These are phyloP conservation scores for Passer domesticus DNA, from an alignment of 2,113 vertebrate species.

Conservation along the genomic window DNA sequence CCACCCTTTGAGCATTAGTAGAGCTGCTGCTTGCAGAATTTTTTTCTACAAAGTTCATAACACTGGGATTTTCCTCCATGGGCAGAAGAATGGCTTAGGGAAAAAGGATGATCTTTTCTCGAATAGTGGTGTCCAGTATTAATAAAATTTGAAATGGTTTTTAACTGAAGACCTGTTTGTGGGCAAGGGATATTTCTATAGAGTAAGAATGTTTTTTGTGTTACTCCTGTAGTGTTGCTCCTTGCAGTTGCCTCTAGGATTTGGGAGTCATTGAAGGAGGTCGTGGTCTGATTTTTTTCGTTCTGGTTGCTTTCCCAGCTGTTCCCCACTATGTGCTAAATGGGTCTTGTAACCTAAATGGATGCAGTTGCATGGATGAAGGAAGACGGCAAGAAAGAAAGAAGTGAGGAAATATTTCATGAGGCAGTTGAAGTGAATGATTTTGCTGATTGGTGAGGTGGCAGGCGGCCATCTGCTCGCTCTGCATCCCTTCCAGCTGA, in stretches of 20 bases:
- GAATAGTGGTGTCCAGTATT: background rate
- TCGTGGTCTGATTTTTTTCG: background rate
- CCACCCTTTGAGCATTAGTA: background rate
- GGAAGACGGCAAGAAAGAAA: background rate
- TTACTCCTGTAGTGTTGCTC: background rate
- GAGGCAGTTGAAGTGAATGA: background rate
- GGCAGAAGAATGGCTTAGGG: background rate
- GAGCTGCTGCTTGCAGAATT: background rate
- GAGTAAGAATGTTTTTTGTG: background rate
- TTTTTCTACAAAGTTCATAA: background rate
- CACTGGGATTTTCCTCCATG: background rate
- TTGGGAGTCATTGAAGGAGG: background rate
- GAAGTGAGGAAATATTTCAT: background rate
- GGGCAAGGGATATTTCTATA: background rate
- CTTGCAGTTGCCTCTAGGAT: background rate
- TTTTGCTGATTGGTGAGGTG: background rate
- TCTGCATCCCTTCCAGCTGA: background rate
- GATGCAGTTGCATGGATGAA: background rate
- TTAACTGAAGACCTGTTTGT: background rate
- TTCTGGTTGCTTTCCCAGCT: background rate
- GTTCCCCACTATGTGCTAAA: background rate
- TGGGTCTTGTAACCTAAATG: background rate
- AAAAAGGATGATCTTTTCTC: background rate
- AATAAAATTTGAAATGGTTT: background rate
- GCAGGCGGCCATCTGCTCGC: background rate